Evolutionary conservation across 1,140 invertebrate genomes (phyloP).

Genomic region (Chlorops oryzae): DNA sequence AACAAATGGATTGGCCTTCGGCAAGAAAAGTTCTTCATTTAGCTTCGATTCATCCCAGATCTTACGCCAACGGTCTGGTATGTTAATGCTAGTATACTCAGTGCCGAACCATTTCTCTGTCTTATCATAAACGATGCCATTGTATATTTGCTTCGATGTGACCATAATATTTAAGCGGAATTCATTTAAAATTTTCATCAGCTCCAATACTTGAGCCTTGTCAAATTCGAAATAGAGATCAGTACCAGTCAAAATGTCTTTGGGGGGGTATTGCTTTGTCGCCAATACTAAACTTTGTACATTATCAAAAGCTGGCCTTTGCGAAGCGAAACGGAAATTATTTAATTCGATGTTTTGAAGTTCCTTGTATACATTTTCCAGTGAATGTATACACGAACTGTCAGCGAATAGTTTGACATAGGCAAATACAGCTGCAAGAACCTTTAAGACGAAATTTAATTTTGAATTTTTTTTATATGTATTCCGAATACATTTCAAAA

Average conservation of each 20-base stretch:
- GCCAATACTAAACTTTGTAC: conserved; percentile 70
- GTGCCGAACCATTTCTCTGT: conserved; percentile 59
- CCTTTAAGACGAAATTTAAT: conserved; percentile 26
- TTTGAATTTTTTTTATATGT: background rate
- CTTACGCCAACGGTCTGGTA: conserved; percentile 54
- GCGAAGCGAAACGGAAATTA: conserved; percentile 64
- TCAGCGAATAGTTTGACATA: conserved; percentile 66
- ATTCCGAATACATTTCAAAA: conserved; percentile 7
- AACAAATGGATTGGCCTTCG: conserved; percentile 76
- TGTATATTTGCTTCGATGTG: conserved; percentile 56
- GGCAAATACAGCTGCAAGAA: conserved; percentile 63
- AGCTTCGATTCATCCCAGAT: conserved; percentile 56
- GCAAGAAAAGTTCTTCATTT: conserved; percentile 59
- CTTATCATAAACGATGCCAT: conserved; percentile 54
- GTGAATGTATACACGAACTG: too few species aligned
- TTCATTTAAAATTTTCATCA: conserved; percentile 62
- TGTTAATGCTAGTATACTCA: conserved; percentile 48
- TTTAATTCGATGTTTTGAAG: conserved; percentile 62
- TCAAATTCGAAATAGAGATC: conserved; percentile 74
- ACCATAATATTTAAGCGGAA: conserved; percentile 72
- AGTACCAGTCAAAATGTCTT: conserved; percentile 71
- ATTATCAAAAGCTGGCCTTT: conserved; percentile 65
- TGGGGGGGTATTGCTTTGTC: conserved; percentile 72
- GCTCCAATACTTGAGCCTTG: conserved; percentile 58
- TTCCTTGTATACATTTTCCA: conserved; percentile 47